Percentiles rank a stretch among this genome's conserved stretches.
Evolutionary conservation across 2,888 invertebrate genomes (phyloP).

Genomic region (Thereva nobilitata): DNA sequence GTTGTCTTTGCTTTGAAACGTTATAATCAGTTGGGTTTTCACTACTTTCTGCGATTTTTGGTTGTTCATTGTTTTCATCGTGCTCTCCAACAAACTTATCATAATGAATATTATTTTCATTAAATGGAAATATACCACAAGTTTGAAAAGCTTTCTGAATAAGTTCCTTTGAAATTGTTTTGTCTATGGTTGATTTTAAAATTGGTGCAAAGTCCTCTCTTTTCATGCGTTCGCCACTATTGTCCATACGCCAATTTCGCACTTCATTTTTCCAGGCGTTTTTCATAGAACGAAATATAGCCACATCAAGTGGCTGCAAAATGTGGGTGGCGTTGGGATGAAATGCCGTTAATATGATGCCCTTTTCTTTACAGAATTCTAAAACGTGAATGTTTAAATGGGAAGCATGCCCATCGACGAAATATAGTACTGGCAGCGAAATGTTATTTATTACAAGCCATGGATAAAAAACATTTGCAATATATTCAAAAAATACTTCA

Average conservation of each 20-base stretch:
- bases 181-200: conserved; percentile 35
- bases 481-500: conserved; percentile 54
- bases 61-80: too few species aligned
- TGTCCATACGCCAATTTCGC: conserved; percentile 46
- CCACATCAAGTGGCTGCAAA: conserved; percentile 53
- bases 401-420: conserved; percentile 54
- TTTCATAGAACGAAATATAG: conserved; percentile 51
- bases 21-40: too few species aligned
- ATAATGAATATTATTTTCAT: too few species aligned
- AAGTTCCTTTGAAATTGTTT: too few species aligned
- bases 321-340: conserved; percentile 44
- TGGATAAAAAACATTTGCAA: conserved; percentile 52
- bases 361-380: conserved; percentile 52
- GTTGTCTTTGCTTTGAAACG: too few species aligned
- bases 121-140: too few species aligned
- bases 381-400: conserved; percentile 52
- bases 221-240: too few species aligned
- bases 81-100: too few species aligned
- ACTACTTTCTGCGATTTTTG: too few species aligned
- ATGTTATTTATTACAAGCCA: conserved; percentile 51
- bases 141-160: too few species aligned
- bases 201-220: too few species aligned
- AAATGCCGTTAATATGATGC: conserved; percentile 51
- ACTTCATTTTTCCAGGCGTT: conserved; percentile 47
- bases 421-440: conserved; percentile 51